These are phyloP conservation scores for Myodes glareolus DNA, from an alignment of 2,113 vertebrate species.

Conservation along the genomic window DNA sequence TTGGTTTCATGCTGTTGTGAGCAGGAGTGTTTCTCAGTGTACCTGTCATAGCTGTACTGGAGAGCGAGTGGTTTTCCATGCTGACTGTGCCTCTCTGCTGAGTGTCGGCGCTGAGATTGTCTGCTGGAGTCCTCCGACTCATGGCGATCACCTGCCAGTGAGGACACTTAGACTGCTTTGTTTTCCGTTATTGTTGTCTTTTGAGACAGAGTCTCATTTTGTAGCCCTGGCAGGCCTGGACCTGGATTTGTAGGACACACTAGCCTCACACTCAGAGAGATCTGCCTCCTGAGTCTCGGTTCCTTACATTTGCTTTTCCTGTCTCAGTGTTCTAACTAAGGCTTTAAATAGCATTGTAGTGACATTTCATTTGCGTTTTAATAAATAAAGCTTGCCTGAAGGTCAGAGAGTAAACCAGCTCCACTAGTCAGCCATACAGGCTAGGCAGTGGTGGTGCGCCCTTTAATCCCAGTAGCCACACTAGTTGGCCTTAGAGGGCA, in stretches of 20 bases:
- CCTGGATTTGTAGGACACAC: neutral
- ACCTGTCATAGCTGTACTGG: neutral
- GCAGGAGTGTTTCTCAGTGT: neutral
- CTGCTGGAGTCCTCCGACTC: neutral
- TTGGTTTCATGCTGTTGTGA: neutral
- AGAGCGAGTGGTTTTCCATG: neutral
- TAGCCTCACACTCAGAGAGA: neutral
- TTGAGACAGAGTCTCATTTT: neutral
- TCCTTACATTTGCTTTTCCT: neutral
- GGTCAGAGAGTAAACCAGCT: too few relatives aligned
- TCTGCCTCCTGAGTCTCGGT: neutral
- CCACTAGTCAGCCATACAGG: too few relatives aligned
- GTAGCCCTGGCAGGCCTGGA: neutral
- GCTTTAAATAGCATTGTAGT: neutral
- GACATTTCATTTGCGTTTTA: too few relatives aligned
- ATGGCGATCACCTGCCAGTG: neutral
- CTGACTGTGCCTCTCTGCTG: neutral
- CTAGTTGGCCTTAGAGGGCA: too few relatives aligned
- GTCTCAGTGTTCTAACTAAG: neutral
- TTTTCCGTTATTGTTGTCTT: neutral
- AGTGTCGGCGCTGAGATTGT: neutral
- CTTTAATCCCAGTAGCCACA: too few relatives aligned
- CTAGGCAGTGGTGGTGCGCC: too few relatives aligned
- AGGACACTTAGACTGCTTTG: neutral
- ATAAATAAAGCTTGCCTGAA: too few relatives aligned